Conservation (phyloP, 2,797 vertebrate species). For the Channa striata region DNA sequence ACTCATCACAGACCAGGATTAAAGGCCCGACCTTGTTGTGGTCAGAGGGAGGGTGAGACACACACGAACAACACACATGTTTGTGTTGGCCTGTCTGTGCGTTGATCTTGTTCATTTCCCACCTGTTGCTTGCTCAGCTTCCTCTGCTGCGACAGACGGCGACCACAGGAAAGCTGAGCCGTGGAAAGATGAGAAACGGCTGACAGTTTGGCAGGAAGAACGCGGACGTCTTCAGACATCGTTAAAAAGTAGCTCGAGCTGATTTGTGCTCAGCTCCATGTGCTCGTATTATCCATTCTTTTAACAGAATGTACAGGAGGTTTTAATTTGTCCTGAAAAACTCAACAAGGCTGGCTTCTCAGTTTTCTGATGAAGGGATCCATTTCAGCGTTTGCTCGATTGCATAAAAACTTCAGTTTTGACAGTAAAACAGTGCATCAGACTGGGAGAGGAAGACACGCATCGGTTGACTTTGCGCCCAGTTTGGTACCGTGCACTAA, state of each 20-base stretch:
- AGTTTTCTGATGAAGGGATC: no score
- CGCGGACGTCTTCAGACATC: not conserved
- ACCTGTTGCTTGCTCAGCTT: constrained; percentile 9
- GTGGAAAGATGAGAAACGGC: not conserved
- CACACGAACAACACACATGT: constrained; percentile 2
- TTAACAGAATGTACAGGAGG: not conserved
- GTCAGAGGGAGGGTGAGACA: constrained; percentile 12
- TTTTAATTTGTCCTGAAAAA: not conserved
- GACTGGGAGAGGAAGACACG: no score
- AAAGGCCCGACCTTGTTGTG: constrained; percentile 39
- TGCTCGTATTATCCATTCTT: not conserved
- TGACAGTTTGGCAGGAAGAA: not conserved
- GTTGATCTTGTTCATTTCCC: not conserved
- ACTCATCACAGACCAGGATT: constrained; percentile 45
- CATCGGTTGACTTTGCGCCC: no score
- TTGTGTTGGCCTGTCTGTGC: not conserved
- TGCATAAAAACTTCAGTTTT: no score
- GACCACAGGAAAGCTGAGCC: not conserved
- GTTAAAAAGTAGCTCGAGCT: not conserved
- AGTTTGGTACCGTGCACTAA: no score
- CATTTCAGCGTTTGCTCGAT: no score
- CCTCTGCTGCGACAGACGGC: not conserved
- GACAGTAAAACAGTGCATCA: no score
- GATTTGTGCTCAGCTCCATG: not conserved
- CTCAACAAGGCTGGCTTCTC: no score